These are phyloP conservation scores for Elephas maximus DNA, from an alignment of 2,113 vertebrate genomes.

Conservation along the genomic window DNA sequence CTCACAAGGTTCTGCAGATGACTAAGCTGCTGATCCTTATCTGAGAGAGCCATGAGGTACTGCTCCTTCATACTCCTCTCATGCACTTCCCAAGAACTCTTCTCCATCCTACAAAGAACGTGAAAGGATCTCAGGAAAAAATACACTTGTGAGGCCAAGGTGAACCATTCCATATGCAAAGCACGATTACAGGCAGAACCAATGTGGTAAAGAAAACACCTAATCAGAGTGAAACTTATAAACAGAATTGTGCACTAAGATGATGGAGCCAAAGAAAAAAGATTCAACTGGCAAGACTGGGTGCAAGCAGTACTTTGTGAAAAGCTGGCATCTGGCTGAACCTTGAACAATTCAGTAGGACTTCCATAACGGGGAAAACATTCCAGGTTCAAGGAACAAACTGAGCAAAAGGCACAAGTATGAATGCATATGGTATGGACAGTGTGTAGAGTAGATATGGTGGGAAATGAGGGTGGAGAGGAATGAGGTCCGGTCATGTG, in stretches of 20 bases:
- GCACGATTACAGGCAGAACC: background rate
- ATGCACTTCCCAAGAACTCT: constrained; percentile 90
- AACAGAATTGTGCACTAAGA: background rate
- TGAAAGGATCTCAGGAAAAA: background rate
- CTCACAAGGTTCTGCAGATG: constrained; percentile 89
- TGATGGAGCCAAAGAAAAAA: background rate
- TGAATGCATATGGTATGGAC: background rate
- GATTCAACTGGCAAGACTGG: background rate
- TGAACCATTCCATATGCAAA: background rate
- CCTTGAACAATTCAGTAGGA: background rate
- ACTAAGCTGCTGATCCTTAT: constrained; percentile 92
- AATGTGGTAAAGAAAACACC: background rate
- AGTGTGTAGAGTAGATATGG: background rate
- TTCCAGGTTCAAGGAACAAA: background rate
- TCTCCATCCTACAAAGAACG: constrained; percentile 85
- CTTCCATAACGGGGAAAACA: background rate
- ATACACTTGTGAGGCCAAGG: background rate
- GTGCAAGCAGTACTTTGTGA: background rate
- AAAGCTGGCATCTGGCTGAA: background rate
- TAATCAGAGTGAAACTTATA: background rate
- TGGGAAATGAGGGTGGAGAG: background rate
- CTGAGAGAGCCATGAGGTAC: constrained; percentile 91
- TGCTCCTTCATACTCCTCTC: constrained; percentile 92
- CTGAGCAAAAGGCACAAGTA: background rate
- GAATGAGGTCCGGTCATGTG: background rate